Evolutionary conservation across 2,797 vertebrate species (phyloP).

Genomic region (Hippopotamyrus pictus): DNA sequence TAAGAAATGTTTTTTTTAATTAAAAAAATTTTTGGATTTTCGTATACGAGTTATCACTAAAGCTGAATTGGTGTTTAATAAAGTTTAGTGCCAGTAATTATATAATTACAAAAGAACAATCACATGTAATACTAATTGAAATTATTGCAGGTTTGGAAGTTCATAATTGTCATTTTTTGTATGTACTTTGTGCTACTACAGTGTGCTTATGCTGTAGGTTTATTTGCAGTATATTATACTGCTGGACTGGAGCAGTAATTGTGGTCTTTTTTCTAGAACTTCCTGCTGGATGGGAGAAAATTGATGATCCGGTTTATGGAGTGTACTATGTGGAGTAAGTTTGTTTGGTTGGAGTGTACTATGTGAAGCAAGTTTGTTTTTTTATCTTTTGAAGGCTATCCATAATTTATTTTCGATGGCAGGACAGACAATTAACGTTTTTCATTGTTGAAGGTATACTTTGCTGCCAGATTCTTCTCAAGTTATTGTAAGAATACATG

Average conservation of each 20-base stretch:
- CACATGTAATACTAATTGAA: not conserved
- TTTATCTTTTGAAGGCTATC: not conserved
- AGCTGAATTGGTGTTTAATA: not conserved
- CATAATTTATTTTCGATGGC: not conserved
- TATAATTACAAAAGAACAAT: not conserved
- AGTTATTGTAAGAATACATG: not conserved
- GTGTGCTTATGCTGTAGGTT: not conserved
- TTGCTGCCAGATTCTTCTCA: not conserved
- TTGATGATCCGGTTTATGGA: slow-evolving; percentile 96
- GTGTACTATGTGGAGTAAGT: slow-evolving; percentile 99
- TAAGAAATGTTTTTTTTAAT: not conserved
- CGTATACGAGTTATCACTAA: not conserved
- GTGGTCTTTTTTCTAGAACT: slow-evolving; percentile 72
- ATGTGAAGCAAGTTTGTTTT: slow-evolving; percentile 45
- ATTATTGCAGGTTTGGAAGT: not conserved
- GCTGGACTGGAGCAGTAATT: not conserved
- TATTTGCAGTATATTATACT: not conserved
- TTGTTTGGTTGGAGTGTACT: not conserved
- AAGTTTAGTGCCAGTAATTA: not conserved
- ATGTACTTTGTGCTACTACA: not conserved
- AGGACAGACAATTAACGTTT: not conserved
- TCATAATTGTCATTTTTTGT: not conserved
- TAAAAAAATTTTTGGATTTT: not conserved
- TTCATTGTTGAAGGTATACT: not conserved
- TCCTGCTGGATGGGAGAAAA: slow-evolving; percentile 98